Evolutionary conservation across 2,888 invertebrate species (phyloP), one percentile per base, ranked within the genome.

Genomic region (Enoplolaimus lenunculus): DNA sequence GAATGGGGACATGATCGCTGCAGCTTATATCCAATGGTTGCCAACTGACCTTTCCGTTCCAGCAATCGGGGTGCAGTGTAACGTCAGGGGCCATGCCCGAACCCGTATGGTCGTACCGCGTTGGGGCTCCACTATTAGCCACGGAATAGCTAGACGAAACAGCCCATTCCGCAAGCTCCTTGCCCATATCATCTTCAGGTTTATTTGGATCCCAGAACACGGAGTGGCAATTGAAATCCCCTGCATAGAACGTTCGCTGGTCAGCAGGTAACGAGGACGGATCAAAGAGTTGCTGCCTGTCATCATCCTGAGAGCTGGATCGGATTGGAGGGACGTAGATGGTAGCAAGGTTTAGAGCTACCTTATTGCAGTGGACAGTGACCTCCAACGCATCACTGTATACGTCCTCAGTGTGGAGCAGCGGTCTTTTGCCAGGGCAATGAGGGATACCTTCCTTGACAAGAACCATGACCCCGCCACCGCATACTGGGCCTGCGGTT

Each of bases 251-350:
- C 2, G 21, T n/a, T 3, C n/a, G 34, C n/a, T 31, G 67, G 67
- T 34, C 31, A n/a, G 67, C 7, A 16, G 28, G 28, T n/a, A 66
- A 34, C 7, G 31, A 21, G 13, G 30, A 13, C 3, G 67, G 67
- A n/a, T 34, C 31, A 31, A 66, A 66, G 31, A n/a, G 30, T 34
- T 66, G 26, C 3, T n/a, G 30, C 34, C 67, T 31, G 28, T 31
- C n/a, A n/a, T 66, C 67, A 34, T 66, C 34, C 13, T 26, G 7
- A 3, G 33, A 31, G 33, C 29, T 34, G 2, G 2, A 7, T 3
- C 67, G 67, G n/a, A 66, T 66, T 13, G 67, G 67, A 3, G 67
- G 67, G 29, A 66, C 64, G 33, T 62, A 62, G 7, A 62, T n/a
- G 64, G 7, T 7, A 16, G n/a, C 28, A 13, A 62, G 7, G 28